Conservation (phyloP, 2,113 vertebrate species). For the Onychostoma macrolepis region DNA sequence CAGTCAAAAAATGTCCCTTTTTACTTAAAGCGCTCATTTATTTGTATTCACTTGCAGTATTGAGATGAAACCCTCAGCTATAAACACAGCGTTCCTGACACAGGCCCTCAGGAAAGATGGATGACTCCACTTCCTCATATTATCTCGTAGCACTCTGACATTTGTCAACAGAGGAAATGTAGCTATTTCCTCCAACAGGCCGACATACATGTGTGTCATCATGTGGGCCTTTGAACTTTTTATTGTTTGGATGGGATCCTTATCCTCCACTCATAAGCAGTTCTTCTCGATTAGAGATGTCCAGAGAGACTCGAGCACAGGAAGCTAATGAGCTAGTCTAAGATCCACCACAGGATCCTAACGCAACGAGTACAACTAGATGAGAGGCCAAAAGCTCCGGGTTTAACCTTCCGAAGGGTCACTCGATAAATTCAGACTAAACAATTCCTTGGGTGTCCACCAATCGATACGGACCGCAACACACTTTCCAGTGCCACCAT, state of each 20-base stretch:
- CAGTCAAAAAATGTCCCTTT: neutral
- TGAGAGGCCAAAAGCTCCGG: slow-evolving; percentile 77
- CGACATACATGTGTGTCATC: slow-evolving; percentile 42
- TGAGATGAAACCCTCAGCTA: neutral
- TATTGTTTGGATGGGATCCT: slow-evolving; percentile 50
- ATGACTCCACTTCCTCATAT: slow-evolving; percentile 54
- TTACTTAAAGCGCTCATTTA: neutral
- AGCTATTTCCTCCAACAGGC: slow-evolving; percentile 58
- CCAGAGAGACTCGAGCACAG: slow-evolving; percentile 2
- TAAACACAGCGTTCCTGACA: slow-evolving; percentile 40
- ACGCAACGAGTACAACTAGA: slow-evolving; percentile 76
- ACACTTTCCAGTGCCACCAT: slow-evolving; percentile 77
- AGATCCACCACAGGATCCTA: neutral
- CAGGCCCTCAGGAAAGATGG: slow-evolving; percentile 55
- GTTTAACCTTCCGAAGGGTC: slow-evolving; percentile 90
- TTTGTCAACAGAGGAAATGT: slow-evolving; percentile 62
- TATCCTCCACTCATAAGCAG: slow-evolving; percentile 41
- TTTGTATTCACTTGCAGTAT: neutral
- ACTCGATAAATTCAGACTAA: slow-evolving; percentile 89
- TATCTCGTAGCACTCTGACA: slow-evolving; percentile 55
- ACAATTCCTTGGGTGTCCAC: slow-evolving; percentile 73
- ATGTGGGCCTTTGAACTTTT: slow-evolving; percentile 51
- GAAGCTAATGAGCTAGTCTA: slow-evolving; percentile 12
- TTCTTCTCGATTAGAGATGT: slow-evolving; percentile 32
- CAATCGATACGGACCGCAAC: slow-evolving; percentile 69